Base-by-base conservation (phyloP, 2,888 invertebrate genomes). In the Diarsia brunnea region DNA sequence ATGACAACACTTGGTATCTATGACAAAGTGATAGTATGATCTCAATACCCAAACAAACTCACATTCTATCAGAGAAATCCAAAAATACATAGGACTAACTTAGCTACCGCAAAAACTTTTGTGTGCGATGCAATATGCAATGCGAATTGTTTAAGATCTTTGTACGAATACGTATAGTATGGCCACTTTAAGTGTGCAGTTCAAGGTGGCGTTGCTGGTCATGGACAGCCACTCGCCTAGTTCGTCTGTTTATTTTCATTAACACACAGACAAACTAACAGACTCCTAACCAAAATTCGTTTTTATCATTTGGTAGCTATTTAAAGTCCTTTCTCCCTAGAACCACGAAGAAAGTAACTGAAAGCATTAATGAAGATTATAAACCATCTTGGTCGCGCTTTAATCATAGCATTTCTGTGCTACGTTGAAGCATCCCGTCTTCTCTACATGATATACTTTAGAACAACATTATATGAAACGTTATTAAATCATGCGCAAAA, bases 401-500 rank as follows among this genome's bases (percentile, higher is more conserved):
- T 64, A 75, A 79, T 79, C n/a, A 75, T 72, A 79, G n/a, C 53
- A 49, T 75, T 73, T 53, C 27, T 27, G 69, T 58, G 58, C 45
- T 51, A n/a, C 31, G 19, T 53, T n/a, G 27, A n/a, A 53, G n/a
- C n/a, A 51, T 19, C 61, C 53, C 21, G 19, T 53, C 43, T 19
- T 51, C 31, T 45, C 21, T 65, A 16, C 38, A 10, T 63, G 7
- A 64, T 21, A 27, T 43, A 58, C 16, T 45, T 49, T 47, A 51
- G 14, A 3, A 69, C 10, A 55, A 61, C n/a, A 14, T 31, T 38
- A 38, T 45, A 72, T 51, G n/a, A 68, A 67, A 78, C 31, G 38
- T 24, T 63, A 65, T 24, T 14, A 55, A 24, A 51, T 58, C 27
- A n/a, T 19, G 24, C n/a, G 24, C 3, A 31, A 4, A 12, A 43